phyloP scores from a whole-genome alignment of 2,888 invertebrate genomes.

The Cistogaster globosa region DNA sequence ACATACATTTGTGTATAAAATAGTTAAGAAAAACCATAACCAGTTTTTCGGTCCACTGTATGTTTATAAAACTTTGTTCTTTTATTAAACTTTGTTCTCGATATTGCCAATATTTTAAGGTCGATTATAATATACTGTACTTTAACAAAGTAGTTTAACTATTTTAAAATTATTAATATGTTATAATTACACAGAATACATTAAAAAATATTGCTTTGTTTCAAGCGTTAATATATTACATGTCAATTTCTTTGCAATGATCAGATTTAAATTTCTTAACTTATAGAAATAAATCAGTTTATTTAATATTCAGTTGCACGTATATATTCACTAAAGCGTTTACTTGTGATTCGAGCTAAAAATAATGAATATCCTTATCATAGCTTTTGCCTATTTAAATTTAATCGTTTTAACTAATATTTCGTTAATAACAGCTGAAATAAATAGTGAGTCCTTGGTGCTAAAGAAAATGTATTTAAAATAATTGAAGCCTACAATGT shows the following conservation, averaged over 20 bases:
- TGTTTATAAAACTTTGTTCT: no score
- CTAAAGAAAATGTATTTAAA: background rate
- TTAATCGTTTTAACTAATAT: slow-evolving; percentile 16
- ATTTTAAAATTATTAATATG: background rate
- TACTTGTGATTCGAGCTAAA: background rate
- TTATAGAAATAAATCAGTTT: background rate
- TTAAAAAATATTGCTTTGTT: background rate
- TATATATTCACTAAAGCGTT: background rate
- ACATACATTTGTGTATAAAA: no score
- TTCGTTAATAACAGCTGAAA: background rate
- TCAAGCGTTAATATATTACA: slow-evolving; percentile 47
- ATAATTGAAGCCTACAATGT: background rate
- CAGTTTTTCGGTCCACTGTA: no score
- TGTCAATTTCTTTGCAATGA: slow-evolving; percentile 36
- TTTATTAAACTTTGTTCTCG: no score
- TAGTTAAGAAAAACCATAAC: no score
- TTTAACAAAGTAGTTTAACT: no score
- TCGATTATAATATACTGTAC: no score
- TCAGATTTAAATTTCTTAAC: slow-evolving; percentile 12
- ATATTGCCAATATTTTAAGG: no score
- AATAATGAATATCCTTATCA: slow-evolving; percentile 22
- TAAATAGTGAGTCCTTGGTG: slow-evolving; percentile 46
- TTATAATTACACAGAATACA: background rate
- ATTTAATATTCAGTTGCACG: slow-evolving; percentile 13
- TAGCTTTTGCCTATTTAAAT: background rate